These are phyloP conservation scores for Gracilinanus agilis DNA, from an alignment of 2,113 vertebrate species.

Conservation along the genomic window DNA sequence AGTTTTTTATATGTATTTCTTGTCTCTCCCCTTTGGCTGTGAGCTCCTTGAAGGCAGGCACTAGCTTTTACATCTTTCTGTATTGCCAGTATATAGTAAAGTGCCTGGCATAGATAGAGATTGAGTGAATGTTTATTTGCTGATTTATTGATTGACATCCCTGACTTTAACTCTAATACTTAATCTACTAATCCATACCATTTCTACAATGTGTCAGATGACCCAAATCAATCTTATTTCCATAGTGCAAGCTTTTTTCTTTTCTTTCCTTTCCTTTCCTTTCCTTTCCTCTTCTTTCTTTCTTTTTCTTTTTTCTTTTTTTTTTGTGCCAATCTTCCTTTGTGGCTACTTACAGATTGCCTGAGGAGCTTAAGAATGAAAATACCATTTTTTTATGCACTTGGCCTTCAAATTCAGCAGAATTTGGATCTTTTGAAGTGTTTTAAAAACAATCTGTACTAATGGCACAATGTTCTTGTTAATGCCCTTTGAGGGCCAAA, in stretches of 20 bases:
- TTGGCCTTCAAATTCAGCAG: slow-evolving; percentile 46
- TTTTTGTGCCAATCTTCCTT: neutral
- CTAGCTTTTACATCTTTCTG: neutral
- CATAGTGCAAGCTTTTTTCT: neutral
- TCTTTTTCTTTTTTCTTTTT: too few relatives aligned
- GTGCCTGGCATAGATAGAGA: neutral
- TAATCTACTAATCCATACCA: neutral
- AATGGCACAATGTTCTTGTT: slow-evolving; percentile 51
- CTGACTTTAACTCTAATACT: neutral
- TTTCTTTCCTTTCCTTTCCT: too few relatives aligned
- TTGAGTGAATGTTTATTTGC: neutral
- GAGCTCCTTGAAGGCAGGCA: neutral
- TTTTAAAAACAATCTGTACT: slow-evolving; percentile 66
- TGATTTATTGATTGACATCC: neutral
- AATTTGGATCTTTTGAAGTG: slow-evolving; percentile 55
- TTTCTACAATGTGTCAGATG: neutral
- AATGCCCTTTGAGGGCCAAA: slow-evolving; percentile 63
- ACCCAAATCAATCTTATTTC: neutral
- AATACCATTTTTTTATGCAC: neutral
- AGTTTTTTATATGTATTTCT: neutral
- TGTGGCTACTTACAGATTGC: neutral
- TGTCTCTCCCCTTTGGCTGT: neutral
- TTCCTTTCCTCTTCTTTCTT: too few relatives aligned
- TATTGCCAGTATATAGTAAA: neutral
- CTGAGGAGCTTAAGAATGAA: neutral